Percentiles rank a stretch among this genome's conserved stretches.
Conservation (phyloP, 2,113 vertebrate species). For the Nibea coibor region DNA sequence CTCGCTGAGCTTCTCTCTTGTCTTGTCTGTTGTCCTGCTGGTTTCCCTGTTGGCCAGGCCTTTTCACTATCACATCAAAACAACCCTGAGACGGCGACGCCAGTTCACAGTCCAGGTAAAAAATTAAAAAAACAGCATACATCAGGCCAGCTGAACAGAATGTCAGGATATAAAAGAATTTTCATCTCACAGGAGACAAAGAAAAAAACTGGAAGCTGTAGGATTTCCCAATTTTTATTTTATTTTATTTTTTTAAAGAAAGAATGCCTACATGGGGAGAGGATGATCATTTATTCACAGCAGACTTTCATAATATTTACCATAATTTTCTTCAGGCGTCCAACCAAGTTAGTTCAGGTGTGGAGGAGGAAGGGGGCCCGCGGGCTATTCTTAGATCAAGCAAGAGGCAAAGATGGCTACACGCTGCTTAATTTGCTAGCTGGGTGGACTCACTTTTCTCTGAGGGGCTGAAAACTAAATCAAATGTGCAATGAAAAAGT, state of each 20-base stretch:
- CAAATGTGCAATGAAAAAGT: constrained; percentile 51
- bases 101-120: constrained; percentile 20
- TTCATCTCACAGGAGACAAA: constrained; percentile 5
- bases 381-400: constrained; percentile 54
- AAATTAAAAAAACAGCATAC: background rate
- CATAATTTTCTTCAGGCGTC: constrained; percentile 39
- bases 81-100: background rate
- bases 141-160: background rate
- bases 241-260: background rate
- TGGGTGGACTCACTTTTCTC: constrained; percentile 56
- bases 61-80: constrained; percentile 43
- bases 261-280: background rate
- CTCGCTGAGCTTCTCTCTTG: constrained; percentile 45
- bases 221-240: background rate
- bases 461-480: constrained; percentile 55
- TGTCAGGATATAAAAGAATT: constrained; percentile 18
- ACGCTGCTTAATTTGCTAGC: constrained; percentile 70
- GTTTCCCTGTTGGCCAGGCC: constrained; percentile 24
- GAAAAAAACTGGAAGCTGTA: background rate
- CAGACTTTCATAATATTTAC: constrained; percentile 54
- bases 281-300: constrained; percentile 51
- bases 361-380: constrained; percentile 28
- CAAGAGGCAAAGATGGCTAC: constrained; percentile 39
- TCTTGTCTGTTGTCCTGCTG: constrained; percentile 48
- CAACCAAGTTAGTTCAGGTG: constrained; percentile 59